phyloP scores from a whole-genome alignment of 2,888 invertebrate genomes.

The Phorcus lineatus region DNA sequence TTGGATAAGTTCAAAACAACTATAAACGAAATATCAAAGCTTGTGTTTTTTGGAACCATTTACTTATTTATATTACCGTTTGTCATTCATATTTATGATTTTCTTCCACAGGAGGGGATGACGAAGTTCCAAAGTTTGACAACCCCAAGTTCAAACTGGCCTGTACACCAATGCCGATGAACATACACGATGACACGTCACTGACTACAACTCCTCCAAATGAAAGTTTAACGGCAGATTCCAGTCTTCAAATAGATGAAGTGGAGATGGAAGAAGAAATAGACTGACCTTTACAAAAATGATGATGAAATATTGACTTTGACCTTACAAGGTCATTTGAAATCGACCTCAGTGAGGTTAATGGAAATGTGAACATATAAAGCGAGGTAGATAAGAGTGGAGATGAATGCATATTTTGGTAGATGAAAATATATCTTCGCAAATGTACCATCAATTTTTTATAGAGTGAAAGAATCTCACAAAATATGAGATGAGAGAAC shows the following conservation, averaged over 20 bases:
- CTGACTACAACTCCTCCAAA: neutral
- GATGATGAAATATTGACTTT: no score
- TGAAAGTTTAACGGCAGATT: constrained; percentile 18
- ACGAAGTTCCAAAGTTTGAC: constrained; percentile 11
- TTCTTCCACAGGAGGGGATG: neutral
- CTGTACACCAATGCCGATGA: neutral
- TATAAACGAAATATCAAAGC: no score
- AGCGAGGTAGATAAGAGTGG: no score
- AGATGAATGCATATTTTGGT: no score
- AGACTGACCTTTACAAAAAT: neutral
- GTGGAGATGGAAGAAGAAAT: constrained; percentile 42
- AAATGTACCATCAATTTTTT: no score
- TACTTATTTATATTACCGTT: neutral
- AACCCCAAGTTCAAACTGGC: neutral
- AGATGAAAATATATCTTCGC: no score
- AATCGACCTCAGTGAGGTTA: no score
- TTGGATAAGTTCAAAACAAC: neutral
- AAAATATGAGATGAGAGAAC: no score
- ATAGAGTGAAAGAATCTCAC: no score
- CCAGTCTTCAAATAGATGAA: constrained; percentile 46
- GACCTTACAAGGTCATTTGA: no score
- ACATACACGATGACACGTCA: neutral
- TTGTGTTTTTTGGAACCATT: no score
- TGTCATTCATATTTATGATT: neutral
- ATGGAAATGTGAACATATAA: no score